Evolutionary conservation across 2,888 invertebrate genomes (phyloP), one percentile per base, ranked within the genome.

Genomic region (Myathropa florea): DNA sequence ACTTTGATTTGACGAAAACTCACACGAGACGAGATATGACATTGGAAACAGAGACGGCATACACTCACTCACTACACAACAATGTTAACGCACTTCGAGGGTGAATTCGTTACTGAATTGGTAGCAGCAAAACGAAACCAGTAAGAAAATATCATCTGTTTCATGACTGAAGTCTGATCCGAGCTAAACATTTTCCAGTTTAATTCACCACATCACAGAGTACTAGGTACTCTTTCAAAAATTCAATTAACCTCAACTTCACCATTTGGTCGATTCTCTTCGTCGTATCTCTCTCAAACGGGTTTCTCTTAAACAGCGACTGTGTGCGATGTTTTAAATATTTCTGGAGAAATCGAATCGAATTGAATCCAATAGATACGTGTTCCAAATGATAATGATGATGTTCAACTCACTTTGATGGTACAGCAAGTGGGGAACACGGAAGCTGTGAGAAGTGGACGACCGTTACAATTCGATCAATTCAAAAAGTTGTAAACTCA

Each of bases 21-120:
- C 36, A 63, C 67, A 82, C 86, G 86, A 75, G 23, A 78, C 65
- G 70, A 85, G 23, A 57, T n/a, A n/a, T 30, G 70, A 73, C 76
- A 76, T 77, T 81, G 64, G 30, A 59, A 23, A 60, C 18, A 65
- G 24, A 61, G 57, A 70, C 64, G 33, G 60, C 73, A 70, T 14
- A 2, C 39, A 26, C 61, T 30, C 57, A n/a, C n/a, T n/a, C n/a
- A n/a, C n/a, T n/a, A n/a, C n/a, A n/a, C n/a, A n/a, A n/a, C 75
- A 53, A 83, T 79, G 83, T 83, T 79, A 46, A 65, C 71, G 61
- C 83, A 75, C 33, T 71, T 75, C 85, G 86, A 86, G 64, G 86
- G 77, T 83, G 64, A 78, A 75, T 83, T 86, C 71, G 86, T 83
- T 64, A 85, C 83, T 84, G 64, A 79, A 80, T 61, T 64, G 68